Base-by-base conservation (phyloP, 2,797 vertebrate genomes). In the Falco naumanni region DNA sequence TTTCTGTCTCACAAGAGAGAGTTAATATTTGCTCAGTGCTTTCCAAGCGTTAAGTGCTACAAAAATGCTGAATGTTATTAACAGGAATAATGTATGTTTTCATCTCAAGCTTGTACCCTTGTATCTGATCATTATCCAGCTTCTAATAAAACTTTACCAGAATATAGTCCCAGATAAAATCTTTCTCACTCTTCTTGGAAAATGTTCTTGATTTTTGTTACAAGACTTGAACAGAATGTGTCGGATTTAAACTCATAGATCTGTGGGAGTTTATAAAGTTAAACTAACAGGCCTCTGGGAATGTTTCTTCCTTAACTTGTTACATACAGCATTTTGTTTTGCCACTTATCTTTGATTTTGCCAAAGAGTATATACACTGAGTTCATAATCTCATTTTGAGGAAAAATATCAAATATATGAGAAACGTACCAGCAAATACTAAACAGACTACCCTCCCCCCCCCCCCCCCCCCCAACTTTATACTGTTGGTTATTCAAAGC, bases 21-120 rank as follows among this genome's bases (percentile, higher is more conserved):
- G 93, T 90, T 96, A 97, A 94, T 96, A 89, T 95, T 95, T 96
- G 61, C 29, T 90, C 84, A 93, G 92, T 64, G 77, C 90, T 97
- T 96, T 94, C 85, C 79, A 82, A 96, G 95, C 83, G 78, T 92
- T 90, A 96, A 96, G 89, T 93, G 91, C 92, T 47, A 54, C 78
- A 6, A 25, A 90, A 96, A 75, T 81, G 94, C 91, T 37, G 48
- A 68, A 79, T 13, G 10, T 84, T 92, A 57, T 89, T 91, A 94
- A 93, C 76, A 91, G 91, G 65, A 90, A 88, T 96, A 95, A 96
- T 90, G 87, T 75, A 50, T 85, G 79, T 85, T 96, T 96, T 90
- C 86, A 91, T 61, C 92, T 93, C 8, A 4, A 85, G 87, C 79
- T 69, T 56, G 45, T 56, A 31, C 78, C 93, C 61, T 57, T 86